Conservation (phyloP, 2,797 vertebrate genomes). For the Channallabes apus region DNA sequence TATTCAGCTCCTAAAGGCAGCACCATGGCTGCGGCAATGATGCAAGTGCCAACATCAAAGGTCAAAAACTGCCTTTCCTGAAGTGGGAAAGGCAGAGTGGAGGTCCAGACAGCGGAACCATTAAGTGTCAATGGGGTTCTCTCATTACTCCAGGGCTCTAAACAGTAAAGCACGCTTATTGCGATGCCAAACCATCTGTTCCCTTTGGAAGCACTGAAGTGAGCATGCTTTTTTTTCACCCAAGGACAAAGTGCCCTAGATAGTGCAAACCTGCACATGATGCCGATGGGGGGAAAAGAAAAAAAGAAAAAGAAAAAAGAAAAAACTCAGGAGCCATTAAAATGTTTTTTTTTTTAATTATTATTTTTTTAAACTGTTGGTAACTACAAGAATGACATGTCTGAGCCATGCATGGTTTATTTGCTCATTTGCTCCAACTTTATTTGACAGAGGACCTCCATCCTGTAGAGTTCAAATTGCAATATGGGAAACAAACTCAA, state of each 20-base stretch:
- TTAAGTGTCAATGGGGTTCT: conserved; percentile 54
- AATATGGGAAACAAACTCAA: neutral
- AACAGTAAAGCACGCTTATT: conserved; percentile 55
- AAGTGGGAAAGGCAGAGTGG: conserved; percentile 55
- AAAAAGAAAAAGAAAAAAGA: neutral
- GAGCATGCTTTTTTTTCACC: conserved; percentile 42
- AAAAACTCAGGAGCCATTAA: conserved; percentile 21
- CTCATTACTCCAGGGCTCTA: conserved; percentile 55
- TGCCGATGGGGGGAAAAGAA: neutral
- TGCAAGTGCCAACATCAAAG: conserved; percentile 42
- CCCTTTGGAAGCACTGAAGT: conserved; percentile 54
- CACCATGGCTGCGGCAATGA: conserved; percentile 13
- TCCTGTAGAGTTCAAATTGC: neutral
- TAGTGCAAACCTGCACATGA: conserved; percentile 45
- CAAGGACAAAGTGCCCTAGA: conserved; percentile 55
- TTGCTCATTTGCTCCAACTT: conserved; percentile 3
- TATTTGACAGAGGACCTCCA: neutral
- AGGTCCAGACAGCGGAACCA: conserved; percentile 52
- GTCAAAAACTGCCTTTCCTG: conserved; percentile 40
- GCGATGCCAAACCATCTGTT: conserved; percentile 62
- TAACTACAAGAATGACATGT: conserved; percentile 10
- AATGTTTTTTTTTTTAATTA: neutral
- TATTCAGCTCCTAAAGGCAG: neutral
- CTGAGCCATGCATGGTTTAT: conserved; percentile 21
- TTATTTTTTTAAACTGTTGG: neutral